Percentiles rank a stretch among this genome's conserved stretches.
Evolutionary conservation across 2,797 vertebrate species (phyloP).

Genomic region (Nyctalus aviator): DNA sequence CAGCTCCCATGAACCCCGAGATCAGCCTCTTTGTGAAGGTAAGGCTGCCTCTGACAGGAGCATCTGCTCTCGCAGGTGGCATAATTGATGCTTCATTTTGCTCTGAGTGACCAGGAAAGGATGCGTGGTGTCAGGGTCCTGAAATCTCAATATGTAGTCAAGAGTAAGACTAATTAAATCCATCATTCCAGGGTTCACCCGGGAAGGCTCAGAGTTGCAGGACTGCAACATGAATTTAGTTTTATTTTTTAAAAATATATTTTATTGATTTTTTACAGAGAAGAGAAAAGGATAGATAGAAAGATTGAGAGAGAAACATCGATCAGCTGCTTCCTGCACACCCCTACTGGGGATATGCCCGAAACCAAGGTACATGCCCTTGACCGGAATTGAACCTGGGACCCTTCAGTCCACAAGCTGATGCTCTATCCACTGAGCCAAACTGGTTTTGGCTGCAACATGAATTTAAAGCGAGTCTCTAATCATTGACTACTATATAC

Average conservation of each 20-base stretch:
- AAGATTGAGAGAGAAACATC: too few species aligned
- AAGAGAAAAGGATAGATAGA: too few species aligned
- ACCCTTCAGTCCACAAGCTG: too few species aligned
- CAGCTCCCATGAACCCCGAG: neutral
- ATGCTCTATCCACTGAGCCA: too few species aligned
- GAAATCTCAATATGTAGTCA: neutral
- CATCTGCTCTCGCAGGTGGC: neutral
- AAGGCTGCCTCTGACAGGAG: slow-evolving; percentile 71
- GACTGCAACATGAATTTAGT: neutral
- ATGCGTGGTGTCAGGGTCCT: neutral
- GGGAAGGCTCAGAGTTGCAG: neutral
- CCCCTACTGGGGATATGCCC: too few species aligned
- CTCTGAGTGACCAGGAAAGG: neutral
- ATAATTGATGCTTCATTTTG: neutral
- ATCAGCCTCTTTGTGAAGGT: slow-evolving; percentile 87
- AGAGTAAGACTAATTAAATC: neutral
- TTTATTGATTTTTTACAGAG: too few species aligned
- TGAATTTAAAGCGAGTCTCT: neutral
- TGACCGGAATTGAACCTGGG: too few species aligned
- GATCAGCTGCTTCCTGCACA: too few species aligned
- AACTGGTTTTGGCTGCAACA: neutral
- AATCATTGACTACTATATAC: neutral
- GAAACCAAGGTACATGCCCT: too few species aligned
- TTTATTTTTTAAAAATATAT: too few species aligned
- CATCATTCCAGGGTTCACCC: neutral